Evolutionary conservation across 2,888 invertebrate genomes (phyloP), one percentile per base, ranked within the genome.

Genomic region (Papilio gigon): DNA sequence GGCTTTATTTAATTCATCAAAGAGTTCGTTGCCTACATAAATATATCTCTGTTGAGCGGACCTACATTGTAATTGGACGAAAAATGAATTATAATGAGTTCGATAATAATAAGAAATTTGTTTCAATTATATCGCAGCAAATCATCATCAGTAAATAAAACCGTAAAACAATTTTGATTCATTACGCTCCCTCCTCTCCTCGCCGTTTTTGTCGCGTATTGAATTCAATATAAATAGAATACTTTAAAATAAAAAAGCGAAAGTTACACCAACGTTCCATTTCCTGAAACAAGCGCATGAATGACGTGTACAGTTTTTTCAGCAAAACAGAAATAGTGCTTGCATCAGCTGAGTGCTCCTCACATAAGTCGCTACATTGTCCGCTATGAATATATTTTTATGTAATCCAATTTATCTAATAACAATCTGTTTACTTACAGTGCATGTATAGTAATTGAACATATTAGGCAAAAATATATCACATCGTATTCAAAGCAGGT

Each of bases 291-390:
- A 56, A 56, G 30, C 27, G 30, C 53, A 56, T 56, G 53, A 30
- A 30, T 56, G 30, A 56, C 53, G 53, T 30, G 53, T 30, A n/a
- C 17, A 30, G 9, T 30, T 9, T 56, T 56, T 56, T 56, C 30
- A 56, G 30, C 53, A 17, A 30, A 56, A 56, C 53, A 56, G 9
- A 56, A 56, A 56, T 56, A 56, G 53, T 17, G 30, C 8, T 30
- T 30, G 17, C 53, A 56, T 17, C 53, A 56, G 53, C 17, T n/a
- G 53, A 17, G 9, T 30, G n/a, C 30, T n/a, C 9, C 9, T 56
- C 4, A 30, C 27, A 53, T 53, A 53, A 42, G 2, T 56, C 30
- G 11, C 53, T 17, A 56, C 8, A 27, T 14, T 25, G 6, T 47
- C 22, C n/a, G n/a, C n/a, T n/a, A n/a, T n/a, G n/a, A n/a, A n/a